Percentiles rank a stretch among this genome's conserved stretches.
Evolutionary conservation across 2,113 vertebrate genomes (phyloP).

Genomic region (Neoarius graeffei): DNA sequence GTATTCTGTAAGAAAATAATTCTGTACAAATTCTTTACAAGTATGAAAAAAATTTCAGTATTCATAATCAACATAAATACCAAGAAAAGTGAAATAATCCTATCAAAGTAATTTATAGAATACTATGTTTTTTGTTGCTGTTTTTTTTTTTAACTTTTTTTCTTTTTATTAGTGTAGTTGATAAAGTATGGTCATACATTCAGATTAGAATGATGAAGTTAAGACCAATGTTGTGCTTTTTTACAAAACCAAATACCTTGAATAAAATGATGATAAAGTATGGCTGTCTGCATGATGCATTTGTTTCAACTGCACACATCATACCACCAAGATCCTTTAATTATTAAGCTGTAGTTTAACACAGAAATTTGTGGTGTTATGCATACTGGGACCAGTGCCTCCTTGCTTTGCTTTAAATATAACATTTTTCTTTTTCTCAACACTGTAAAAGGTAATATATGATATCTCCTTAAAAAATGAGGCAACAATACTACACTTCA

Average conservation of each 20-base stretch:
- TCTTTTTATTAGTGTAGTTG: background rate
- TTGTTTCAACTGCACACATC: background rate
- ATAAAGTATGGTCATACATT: background rate
- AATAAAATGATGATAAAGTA: background rate
- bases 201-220: background rate
- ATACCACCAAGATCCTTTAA: background rate
- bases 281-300: background rate
- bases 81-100: background rate
- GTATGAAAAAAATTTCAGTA: background rate
- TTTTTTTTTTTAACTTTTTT: background rate
- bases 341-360: background rate
- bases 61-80: background rate
- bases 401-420: constrained; percentile 7
- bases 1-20: background rate
- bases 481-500: background rate
- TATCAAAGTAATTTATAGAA: background rate
- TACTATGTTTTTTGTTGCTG: background rate
- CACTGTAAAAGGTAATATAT: background rate
- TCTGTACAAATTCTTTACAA: background rate
- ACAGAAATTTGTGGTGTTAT: background rate
- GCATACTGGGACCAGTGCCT: background rate
- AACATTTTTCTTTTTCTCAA: background rate
- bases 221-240: background rate
- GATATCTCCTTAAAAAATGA: background rate
- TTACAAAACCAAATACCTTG: background rate